Evolutionary conservation across 2,888 invertebrate genomes (phyloP).

Genomic region (Rambutsinella grinnellia): DNA sequence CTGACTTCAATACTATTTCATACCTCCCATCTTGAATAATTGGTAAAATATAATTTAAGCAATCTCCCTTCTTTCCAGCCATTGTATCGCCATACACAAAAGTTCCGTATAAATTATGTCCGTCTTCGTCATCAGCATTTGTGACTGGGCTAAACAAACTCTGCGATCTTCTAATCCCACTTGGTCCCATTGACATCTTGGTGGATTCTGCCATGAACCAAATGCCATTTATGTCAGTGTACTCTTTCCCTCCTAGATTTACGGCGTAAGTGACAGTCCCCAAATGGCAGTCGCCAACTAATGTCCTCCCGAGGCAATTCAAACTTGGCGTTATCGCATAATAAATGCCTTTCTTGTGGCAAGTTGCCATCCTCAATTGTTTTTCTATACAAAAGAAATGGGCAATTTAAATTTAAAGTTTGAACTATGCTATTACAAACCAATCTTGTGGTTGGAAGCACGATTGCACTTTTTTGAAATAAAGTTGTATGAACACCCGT

Average conservation of each 20-base stretch:
- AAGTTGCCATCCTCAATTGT: background rate
- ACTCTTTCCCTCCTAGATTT: background rate
- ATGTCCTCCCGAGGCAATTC: background rate
- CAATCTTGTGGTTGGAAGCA: no score
- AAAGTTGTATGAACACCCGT: no score
- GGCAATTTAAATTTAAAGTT: no score
- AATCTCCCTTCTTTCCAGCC: background rate
- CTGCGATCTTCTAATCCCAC: background rate
- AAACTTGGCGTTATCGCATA: background rate
- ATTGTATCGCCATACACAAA: background rate
- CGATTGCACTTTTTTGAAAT: no score
- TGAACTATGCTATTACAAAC: no score
- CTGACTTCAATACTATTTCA: background rate
- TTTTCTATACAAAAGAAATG: background rate
- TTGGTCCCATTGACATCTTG: background rate
- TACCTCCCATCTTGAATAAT: background rate
- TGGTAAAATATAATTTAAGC: background rate
- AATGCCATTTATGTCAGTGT: background rate
- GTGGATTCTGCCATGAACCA: background rate
- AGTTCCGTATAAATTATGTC: background rate
- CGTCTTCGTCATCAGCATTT: background rate
- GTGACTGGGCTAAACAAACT: background rate
- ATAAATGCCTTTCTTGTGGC: background rate
- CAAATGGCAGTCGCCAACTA: no score
- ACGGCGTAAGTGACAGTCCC: background rate